Percentiles rank a stretch among this genome's conserved stretches.
Conservation (phyloP, 2,113 vertebrate genomes). For the Manacus vitellinus region DNA sequence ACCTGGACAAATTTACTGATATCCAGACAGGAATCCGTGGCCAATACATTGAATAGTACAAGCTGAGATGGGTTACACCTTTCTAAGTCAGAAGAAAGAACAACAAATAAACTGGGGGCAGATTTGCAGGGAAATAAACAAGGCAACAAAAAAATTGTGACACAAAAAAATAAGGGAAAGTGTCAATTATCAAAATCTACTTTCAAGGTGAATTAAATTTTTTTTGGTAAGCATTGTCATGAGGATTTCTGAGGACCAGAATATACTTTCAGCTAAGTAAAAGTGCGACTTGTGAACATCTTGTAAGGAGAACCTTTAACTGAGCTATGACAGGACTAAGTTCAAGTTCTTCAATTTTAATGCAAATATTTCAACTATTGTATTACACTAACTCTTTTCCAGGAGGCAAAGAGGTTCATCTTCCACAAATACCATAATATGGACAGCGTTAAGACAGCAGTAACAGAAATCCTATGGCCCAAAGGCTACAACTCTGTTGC, state of each 20-base stretch:
- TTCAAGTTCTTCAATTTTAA: not conserved
- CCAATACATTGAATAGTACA: rapidly evolving
- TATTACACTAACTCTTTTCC: not conserved
- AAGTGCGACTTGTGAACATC: not conserved
- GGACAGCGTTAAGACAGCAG: rapidly evolving
- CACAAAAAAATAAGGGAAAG: not conserved
- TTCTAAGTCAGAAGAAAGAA: not conserved
- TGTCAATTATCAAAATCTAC: not conserved
- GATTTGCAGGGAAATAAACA: not conserved
- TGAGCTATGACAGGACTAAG: not conserved
- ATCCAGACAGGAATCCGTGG: not conserved
- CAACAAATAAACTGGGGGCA: not conserved
- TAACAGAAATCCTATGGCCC: not conserved
- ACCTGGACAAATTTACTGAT: not conserved
- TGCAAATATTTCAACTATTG: not conserved
- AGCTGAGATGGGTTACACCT: not conserved
- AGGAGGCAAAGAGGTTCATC: not conserved
- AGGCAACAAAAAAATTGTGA: not conserved
- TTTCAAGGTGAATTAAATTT: not conserved
- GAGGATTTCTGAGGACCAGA: not conserved
- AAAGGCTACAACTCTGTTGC: not conserved
- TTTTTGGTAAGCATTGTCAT: not conserved
- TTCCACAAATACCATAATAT: not conserved
- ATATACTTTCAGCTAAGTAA: not conserved
- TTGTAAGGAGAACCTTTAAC: not conserved